phyloP scores from a whole-genome alignment of 2,113 vertebrate genomes.

The Fregata magnificens region DNA sequence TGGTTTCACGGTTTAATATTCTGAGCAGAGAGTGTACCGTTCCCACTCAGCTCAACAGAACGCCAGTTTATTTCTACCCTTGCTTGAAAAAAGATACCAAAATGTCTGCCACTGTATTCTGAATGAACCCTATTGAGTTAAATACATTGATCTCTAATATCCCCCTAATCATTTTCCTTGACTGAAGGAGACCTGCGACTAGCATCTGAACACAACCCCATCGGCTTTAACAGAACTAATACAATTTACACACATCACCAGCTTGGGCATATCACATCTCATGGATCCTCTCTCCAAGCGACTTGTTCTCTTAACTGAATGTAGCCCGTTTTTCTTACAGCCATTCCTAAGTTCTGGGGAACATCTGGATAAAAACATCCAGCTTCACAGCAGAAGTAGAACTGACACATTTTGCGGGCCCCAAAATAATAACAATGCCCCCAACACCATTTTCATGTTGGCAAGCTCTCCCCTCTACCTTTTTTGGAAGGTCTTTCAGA shows the following conservation, averaged over 20 bases:
- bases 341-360: not conserved
- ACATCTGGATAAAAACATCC: not conserved
- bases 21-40: not conserved
- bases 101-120: not conserved
- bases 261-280: not conserved
- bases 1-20: not conserved
- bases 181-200: not conserved
- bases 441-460: not conserved
- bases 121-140: not conserved
- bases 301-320: not conserved
- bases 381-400: not conserved
- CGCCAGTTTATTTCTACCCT: not conserved
- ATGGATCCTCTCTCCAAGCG: not conserved
- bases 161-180: not conserved
- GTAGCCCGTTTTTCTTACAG: not conserved
- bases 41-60: not conserved
- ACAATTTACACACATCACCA: not conserved
- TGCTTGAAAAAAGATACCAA: not conserved
- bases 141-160: not conserved
- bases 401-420: not conserved
- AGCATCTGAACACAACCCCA: not conserved
- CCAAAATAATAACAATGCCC: not conserved
- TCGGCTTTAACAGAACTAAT: not conserved
- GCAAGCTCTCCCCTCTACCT: constrained; percentile 74
- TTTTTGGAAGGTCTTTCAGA: constrained; percentile 89